phyloP scores from a whole-genome alignment of 2,888 invertebrate genomes.

The Drosophila parthenogenetica region DNA sequence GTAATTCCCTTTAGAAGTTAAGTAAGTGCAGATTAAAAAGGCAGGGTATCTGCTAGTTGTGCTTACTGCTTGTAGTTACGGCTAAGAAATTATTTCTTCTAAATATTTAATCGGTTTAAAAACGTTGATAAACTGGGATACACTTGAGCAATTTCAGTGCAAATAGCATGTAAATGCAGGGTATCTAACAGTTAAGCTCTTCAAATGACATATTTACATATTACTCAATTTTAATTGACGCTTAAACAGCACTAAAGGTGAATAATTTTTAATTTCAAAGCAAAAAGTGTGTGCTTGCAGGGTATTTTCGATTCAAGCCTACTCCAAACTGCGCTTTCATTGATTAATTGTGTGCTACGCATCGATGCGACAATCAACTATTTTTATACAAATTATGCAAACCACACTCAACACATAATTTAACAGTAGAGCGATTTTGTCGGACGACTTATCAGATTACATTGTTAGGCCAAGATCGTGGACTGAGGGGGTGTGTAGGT shows the following conservation, averaged over 20 bases:
- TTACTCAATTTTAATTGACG: no score
- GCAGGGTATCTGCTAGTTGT: neutral
- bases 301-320: neutral
- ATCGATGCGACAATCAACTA: constrained; percentile 62
- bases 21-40: neutral
- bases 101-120: neutral
- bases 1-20: neutral
- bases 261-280: neutral
- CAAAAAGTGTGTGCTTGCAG: neutral
- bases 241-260: no score
- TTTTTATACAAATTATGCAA: constrained; percentile 52
- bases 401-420: constrained; percentile 56
- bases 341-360: constrained; percentile 68
- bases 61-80: neutral
- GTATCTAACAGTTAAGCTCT: neutral
- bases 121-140: no score
- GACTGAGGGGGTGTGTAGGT: constrained; percentile 10
- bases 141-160: neutral
- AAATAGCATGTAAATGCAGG: neutral
- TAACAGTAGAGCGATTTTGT: constrained; percentile 77
- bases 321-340: constrained; percentile 24
- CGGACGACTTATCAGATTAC: constrained; percentile 69
- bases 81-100: neutral
- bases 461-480: neutral
- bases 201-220: neutral